Conservation (phyloP, 2,888 invertebrate genomes). For the Physocephala rufipes region DNA sequence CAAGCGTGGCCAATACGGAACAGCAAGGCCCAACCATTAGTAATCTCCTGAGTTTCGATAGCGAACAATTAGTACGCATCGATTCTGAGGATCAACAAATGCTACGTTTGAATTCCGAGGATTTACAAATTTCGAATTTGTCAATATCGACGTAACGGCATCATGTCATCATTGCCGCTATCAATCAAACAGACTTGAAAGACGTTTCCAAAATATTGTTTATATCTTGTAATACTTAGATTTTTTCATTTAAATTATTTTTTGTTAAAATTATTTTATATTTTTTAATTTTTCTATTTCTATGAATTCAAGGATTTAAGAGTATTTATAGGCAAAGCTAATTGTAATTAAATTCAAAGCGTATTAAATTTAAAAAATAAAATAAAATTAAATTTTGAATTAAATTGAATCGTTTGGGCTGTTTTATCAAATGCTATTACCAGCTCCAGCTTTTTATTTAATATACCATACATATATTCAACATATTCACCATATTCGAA, state of each 20-base stretch:
- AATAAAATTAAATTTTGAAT: constrained; percentile 1
- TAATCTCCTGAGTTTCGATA: constrained; percentile 66
- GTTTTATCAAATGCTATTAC: not conserved
- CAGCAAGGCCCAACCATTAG: constrained; percentile 62
- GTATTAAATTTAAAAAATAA: constrained; percentile 8
- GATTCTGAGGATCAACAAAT: constrained; percentile 68
- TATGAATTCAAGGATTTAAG: not conserved
- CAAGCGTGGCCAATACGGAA: constrained; percentile 7
- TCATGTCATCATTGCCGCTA: not conserved
- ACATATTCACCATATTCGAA: no score
- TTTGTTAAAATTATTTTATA: not conserved
- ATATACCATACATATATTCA: no score
- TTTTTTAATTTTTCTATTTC: not conserved
- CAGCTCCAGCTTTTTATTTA: no score
- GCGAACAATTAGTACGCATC: constrained; percentile 66
- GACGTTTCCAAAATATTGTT: not conserved
- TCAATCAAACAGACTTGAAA: no score
- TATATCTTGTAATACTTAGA: not conserved
- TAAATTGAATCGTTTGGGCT: not conserved
- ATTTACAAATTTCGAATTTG: constrained; percentile 67
- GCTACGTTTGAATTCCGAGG: constrained; percentile 67
- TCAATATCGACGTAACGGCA: constrained; percentile 61
- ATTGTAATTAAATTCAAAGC: not conserved
- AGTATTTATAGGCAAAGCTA: no score
- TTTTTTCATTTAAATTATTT: not conserved